Base-by-base conservation (phyloP, 1,140 invertebrate species). In the Myzus persicae region DNA sequence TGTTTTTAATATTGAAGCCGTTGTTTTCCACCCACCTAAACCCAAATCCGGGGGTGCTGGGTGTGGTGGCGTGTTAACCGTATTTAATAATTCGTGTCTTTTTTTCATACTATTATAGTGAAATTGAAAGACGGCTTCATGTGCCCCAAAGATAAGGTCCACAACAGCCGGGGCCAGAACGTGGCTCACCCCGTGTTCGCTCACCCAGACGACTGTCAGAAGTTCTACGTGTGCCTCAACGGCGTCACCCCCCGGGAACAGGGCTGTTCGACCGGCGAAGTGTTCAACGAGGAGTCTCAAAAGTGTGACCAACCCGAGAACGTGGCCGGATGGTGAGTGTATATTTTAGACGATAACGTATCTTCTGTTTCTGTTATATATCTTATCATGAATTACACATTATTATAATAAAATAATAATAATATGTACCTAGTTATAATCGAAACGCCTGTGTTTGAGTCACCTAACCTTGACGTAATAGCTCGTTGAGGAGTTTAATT, bases 201-300 rank as follows among this genome's bases (percentile, higher is more conserved):
- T 5, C 97, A 98, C 95, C 97, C 97, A 24, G 97, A 96, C 20
- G 97, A 98, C 95, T 98, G 98, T 95, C 97, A 98, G 95, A 97
- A 98, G 93, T 98, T 98, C 96, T 98, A 98, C 95, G 97, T 98
- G 18, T 99, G 98, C 95, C 95, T 98, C 93, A 98, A 98, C 95
- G 97, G 97, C 18, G 96, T 97, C 38, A 98, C 97, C 93, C 98
- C 98, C 5, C 96, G 98, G 94, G 97, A 98, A 95, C 96, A 98
- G 93, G 97, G 97, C 40, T 98, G 98, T 95, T 96, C 97, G 94
- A 96, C 97, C 44, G 98, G 98, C 67, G 97, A 98, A 94, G 98
- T 98, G 31, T 98, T 98, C 96, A 98, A 98, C 95, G 97, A 98
- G 93, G 96, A 97, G 91, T 96, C 96, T 14, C 97, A 98, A 95